Base-by-base conservation (phyloP, 1,140 invertebrate species). In the Lethrus apterus region DNA sequence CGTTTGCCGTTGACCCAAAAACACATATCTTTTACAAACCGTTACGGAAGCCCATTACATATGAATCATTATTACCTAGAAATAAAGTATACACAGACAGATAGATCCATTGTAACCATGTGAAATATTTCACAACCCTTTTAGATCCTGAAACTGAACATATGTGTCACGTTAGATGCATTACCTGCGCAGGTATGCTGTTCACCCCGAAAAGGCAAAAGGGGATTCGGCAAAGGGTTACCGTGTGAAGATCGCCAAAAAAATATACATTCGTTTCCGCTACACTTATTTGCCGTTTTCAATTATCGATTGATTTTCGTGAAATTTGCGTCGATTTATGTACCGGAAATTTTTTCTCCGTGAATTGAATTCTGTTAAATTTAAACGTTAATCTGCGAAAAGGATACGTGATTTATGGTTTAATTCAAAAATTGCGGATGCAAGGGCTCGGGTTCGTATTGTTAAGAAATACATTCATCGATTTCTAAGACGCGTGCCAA, bases 401-500 rank as follows among this genome's bases (percentile, higher is more conserved):
- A n/a, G n/a, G n/a, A n/a, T n/a, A n/a, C n/a, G n/a, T n/a, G n/a
- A n/a, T n/a, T n/a, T n/a, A n/a, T n/a, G n/a, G n/a, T n/a, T n/a
- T n/a, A n/a, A n/a, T n/a, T n/a, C n/a, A n/a, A n/a, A n/a, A n/a
- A n/a, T n/a, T n/a, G n/a, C n/a, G n/a, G n/a, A n/a, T n/a, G n/a
- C n/a, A n/a, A n/a, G n/a, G n/a, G n/a, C n/a, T n/a, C n/a, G n/a
- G n/a, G n/a, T n/a, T n/a, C n/a, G n/a, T n/a, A n/a, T n/a, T n/a
- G n/a, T n/a, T n/a, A n/a, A n/a, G n/a, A n/a, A n/a, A n/a, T n/a
- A n/a, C n/a, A n/a, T n/a, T n/a, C n/a, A n/a, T n/a, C n/a, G n/a
- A n/a, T n/a, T n/a, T 46, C 32, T 33, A 46, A 50, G 46, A 46
- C 54, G 48, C 51, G 50, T 52, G 54, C 51, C 51, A 32, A 26